Conservation (phyloP, 2,113 vertebrate genomes). For the Hippocampus mohnikei region DNA sequence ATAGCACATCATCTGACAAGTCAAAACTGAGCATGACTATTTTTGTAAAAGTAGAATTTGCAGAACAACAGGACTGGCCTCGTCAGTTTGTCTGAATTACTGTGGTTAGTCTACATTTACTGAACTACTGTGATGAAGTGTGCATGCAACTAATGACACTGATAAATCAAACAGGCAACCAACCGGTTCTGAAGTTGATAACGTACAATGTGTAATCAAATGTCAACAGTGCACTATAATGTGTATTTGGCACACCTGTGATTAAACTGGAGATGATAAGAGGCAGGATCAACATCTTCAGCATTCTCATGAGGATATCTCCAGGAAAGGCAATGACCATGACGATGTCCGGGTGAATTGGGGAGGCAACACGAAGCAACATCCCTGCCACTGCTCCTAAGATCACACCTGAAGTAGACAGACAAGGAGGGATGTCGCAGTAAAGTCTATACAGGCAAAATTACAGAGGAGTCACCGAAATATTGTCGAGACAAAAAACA, state of each 20-base stretch:
- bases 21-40: neutral
- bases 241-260: constrained; percentile 76
- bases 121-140: no score
- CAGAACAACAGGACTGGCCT: neutral
- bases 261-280: constrained; percentile 99
- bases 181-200: neutral
- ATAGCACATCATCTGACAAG: neutral
- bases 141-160: neutral
- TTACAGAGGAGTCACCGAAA: neutral
- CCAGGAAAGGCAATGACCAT: constrained; percentile 98
- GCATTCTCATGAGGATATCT: constrained; percentile 98
- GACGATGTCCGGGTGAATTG: constrained; percentile 89
- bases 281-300: constrained; percentile 98
- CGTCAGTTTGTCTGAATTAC: neutral
- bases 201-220: neutral
- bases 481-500: neutral
- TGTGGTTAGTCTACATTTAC: neutral
- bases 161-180: neutral
- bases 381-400: constrained; percentile 86
- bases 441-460: neutral
- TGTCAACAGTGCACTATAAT: neutral
- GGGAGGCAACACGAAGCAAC: constrained; percentile 86
- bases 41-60: neutral
- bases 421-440: neutral
- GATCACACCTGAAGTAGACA: constrained; percentile 83